Evolutionary conservation across 2,797 vertebrate genomes (phyloP).

Genomic region (Otus scops): DNA sequence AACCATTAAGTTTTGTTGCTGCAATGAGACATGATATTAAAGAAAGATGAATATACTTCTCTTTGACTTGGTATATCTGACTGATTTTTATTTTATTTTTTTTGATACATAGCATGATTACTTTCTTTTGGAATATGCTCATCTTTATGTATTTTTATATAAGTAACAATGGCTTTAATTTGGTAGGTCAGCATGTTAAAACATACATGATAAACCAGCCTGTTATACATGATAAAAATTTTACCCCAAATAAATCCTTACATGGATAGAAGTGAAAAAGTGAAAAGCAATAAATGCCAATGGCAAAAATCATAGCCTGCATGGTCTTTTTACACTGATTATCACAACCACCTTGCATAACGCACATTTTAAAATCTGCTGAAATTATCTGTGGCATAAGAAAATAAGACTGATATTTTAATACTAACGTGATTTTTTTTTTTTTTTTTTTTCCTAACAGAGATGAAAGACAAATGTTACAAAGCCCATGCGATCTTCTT

Average conservation of each 20-base stretch:
- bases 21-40: background rate
- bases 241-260: background rate
- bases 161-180: background rate
- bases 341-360: background rate
- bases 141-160: background rate
- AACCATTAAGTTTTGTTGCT: background rate
- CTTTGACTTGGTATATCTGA: background rate
- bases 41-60: background rate
- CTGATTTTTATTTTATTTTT: background rate
- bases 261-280: background rate
- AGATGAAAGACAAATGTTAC: background rate
- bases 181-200: background rate
- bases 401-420: background rate
- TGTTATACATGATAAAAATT: background rate
- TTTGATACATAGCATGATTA: background rate
- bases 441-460: constrained; percentile 56
- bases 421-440: background rate
- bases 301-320: background rate
- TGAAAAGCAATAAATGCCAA: background rate
- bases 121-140: background rate
- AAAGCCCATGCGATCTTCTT: constrained; percentile 5
- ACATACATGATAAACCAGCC: background rate
- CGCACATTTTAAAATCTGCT: background rate
- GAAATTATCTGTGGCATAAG: background rate
- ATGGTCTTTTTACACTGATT: background rate